These are phyloP conservation scores for Tringa solitaria DNA, from an alignment of 2,113 vertebrate genomes.

Conservation along the genomic window DNA sequence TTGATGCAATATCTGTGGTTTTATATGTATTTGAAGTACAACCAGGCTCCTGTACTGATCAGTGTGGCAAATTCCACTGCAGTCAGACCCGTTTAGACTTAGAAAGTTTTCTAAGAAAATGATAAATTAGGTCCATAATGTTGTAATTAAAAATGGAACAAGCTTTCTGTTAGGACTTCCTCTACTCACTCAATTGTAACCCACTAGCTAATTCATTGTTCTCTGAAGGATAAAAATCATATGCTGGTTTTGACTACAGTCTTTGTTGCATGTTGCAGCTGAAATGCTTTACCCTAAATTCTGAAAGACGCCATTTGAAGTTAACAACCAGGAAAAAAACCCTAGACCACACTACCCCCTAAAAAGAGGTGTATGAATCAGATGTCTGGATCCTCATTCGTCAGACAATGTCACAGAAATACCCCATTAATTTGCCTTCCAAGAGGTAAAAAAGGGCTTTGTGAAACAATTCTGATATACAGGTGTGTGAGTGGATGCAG, in stretches of 20 bases:
- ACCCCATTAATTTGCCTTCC: neutral
- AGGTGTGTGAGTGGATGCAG: no score
- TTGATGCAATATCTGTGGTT: neutral
- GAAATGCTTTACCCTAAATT: neutral
- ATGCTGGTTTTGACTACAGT: neutral
- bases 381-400: neutral
- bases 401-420: neutral
- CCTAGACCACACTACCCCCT: neutral
- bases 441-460: neutral
- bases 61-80: neutral
- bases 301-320: neutral
- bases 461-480: neutral
- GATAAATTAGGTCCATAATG: neutral
- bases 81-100: neutral
- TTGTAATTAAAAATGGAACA: neutral
- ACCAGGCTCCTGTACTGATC: neutral
- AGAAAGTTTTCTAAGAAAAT: neutral
- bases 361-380: neutral
- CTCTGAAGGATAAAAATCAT: neutral
- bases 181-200: neutral
- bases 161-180: neutral
- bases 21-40: neutral
- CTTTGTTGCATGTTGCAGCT: neutral
- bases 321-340: neutral
- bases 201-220: neutral